A percentile compares a stretch with the other conserved stretches of the same genome.
Evolutionary conservation across 2,113 vertebrate species (phyloP).

Genomic region (Pluvianellus socialis): DNA sequence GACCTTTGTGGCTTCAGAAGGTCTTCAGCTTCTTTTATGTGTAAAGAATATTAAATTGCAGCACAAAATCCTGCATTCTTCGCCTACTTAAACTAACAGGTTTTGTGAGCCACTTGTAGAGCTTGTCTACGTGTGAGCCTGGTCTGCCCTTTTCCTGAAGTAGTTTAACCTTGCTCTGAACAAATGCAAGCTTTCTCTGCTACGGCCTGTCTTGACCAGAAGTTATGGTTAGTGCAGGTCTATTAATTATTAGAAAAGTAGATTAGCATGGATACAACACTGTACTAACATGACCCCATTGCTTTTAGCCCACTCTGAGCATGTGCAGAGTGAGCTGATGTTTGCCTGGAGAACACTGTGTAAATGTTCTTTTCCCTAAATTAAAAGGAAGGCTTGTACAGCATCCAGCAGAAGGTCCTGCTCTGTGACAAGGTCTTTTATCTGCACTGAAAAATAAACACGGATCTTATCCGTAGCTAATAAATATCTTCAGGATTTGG

Average conservation of each 20-base stretch:
- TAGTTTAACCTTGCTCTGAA: neutral
- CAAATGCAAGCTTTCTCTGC: neutral
- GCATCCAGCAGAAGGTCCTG: neutral
- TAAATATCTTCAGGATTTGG: slow-evolving; percentile 6
- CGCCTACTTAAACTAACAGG: neutral
- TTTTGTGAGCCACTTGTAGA: neutral
- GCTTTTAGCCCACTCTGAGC: neutral
- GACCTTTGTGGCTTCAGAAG: neutral
- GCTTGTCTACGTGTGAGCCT: neutral
- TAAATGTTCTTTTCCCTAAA: neutral
- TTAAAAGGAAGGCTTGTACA: neutral
- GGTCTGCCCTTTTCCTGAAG: neutral
- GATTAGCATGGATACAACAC: neutral
- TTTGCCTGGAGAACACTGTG: neutral
- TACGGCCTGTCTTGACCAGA: neutral
- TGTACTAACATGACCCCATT: neutral
- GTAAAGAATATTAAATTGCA: neutral
- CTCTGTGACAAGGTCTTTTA: neutral
- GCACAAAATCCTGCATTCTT: neutral
- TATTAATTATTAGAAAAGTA: neutral
- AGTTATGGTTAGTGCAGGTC: neutral
- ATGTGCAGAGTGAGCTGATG: neutral
- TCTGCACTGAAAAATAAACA: slow-evolving; percentile 13
- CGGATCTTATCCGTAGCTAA: neutral
- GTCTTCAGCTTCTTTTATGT: neutral